Base-by-base conservation (phyloP, 2,888 invertebrate genomes). In the Sympetrum striolatum region DNA sequence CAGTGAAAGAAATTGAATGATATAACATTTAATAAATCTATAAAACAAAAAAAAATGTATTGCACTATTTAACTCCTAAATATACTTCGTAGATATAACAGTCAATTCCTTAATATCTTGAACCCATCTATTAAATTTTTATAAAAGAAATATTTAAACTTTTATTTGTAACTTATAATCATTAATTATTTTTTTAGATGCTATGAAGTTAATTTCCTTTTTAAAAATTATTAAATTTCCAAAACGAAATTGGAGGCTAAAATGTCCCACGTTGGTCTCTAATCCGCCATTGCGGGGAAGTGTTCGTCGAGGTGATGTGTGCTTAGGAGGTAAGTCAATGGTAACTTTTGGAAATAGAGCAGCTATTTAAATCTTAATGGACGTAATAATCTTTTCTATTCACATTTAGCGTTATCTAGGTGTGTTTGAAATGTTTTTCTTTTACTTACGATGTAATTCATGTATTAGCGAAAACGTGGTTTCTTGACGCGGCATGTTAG, bases 401-500 rank as follows among this genome's bases (percentile, higher is more conserved):
- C 53, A 37, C 12, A 37, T 8, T 35, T 22, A 37, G 60, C 58
- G 58, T 73, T 10, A 3, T 5, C n/a, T n/a, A 37, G 25, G 8
- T 0, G 8, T 31, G 22, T n/a, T n/a, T 12, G 5, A 8, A 10
- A 4, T 12, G 37, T 39, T 22, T n/a, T 64, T 82, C 58, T 1
- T 22, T 60, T 31, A 58, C 35, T n/a, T 14, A 12, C n/a, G n/a
- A 12, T 0, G 4, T 64, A 58, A 6, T 39, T 60, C 0, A 2
- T 64, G 37, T 22, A 31, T 22, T 22, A 22, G 22, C 22, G 37
- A 86, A 60, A 86, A 86, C 86, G 86, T 86, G 86, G 86, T 86
- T 60, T 5, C 37, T 86, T 86, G 60, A 86, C 86, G 86, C 86
- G 86, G 86, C 86, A 64, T 86, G 60, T 60, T 86, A 60, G 86